Base-by-base conservation (phyloP, 2,888 invertebrate genomes). In the Euphydryas editha region DNA sequence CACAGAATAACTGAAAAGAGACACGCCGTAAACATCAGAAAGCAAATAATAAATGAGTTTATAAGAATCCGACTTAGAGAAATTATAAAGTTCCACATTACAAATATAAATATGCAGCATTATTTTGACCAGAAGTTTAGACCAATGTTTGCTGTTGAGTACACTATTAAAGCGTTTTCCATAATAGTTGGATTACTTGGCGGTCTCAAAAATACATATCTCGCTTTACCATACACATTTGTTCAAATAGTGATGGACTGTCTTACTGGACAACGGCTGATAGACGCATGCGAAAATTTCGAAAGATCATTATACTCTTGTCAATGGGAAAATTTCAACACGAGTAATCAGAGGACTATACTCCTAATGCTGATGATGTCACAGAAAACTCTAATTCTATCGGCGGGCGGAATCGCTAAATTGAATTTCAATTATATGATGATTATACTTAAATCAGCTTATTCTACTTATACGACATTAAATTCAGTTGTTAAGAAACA, bases 401-500 rank as follows among this genome's bases (percentile, higher is more conserved):
- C 86, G 0, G 86, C 85, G 2, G 87, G 86, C 0, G 84, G 86
- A 0, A 70, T 87, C 0, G 73, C 80, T 0, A 73, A 70, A 15
- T 71, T 86, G 24, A 81, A 75, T 46, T 85, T 81, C 39, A 72
- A 69, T 2, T 81, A 80, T 2, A 68, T 88, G 2, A 83, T 85
- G 82, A 73, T 78, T 0, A 76, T 87, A 0, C 70, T 77, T 0
- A 83, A 73, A 37, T 78, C 78, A 0, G 77, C 84, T 18, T 87
- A 86, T 62, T 86, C 87, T 0, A 77, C 83, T 2, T 87, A 84
- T 42, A 83, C 83, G 2, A 79, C 86, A 20, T 72, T 87, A 15
- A 76, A 81, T n/a, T 78, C 84, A 6, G 79, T 79, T 3, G 71
- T 83, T 55, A 64, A 63, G 46, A 56, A 69, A 62, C 51, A 20